Conservation (phyloP, 2,797 vertebrate species). For the Mionectes olivaceus region DNA sequence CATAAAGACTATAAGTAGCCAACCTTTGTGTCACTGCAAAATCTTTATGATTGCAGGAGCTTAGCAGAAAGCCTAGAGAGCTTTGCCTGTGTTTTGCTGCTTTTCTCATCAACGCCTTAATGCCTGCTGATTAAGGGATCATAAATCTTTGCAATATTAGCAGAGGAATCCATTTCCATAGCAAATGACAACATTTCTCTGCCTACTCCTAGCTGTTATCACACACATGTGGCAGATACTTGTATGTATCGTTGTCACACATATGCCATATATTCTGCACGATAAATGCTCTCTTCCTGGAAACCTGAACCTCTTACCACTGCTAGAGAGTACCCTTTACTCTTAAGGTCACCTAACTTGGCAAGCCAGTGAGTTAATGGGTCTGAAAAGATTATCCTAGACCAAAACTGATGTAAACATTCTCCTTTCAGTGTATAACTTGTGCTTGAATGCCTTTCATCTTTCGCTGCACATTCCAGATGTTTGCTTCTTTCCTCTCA, state of each 20-base stretch:
- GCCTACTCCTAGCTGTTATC: conserved; percentile 4
- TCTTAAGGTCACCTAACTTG: conserved; percentile 53
- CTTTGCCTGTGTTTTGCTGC: conserved; percentile 34
- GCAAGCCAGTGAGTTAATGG: conserved; percentile 67
- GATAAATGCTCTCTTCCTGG: neutral
- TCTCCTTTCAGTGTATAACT: conserved; percentile 26
- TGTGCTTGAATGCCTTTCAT: conserved; percentile 56
- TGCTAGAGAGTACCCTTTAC: conserved; percentile 37
- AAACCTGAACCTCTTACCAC: conserved; percentile 6
- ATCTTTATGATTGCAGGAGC: neutral
- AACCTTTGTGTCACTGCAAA: neutral
- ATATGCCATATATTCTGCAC: neutral
- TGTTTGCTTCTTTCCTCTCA: conserved; percentile 47
- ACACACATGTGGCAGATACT: neutral
- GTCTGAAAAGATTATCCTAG: conserved; percentile 57
- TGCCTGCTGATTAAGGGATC: conserved; percentile 33
- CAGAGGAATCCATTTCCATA: neutral
- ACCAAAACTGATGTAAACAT: conserved; percentile 64
- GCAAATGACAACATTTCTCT: neutral
- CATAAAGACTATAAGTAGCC: conserved; percentile 1
- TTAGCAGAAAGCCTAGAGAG: conserved; percentile 18
- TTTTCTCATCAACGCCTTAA: conserved; percentile 59
- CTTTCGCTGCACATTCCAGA: conserved; percentile 52
- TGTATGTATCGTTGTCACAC: neutral
- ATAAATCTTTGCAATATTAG: conserved; percentile 64